Evolutionary conservation across 2,113 vertebrate genomes (phyloP).

Genomic region (Platichthys stellatus): DNA sequence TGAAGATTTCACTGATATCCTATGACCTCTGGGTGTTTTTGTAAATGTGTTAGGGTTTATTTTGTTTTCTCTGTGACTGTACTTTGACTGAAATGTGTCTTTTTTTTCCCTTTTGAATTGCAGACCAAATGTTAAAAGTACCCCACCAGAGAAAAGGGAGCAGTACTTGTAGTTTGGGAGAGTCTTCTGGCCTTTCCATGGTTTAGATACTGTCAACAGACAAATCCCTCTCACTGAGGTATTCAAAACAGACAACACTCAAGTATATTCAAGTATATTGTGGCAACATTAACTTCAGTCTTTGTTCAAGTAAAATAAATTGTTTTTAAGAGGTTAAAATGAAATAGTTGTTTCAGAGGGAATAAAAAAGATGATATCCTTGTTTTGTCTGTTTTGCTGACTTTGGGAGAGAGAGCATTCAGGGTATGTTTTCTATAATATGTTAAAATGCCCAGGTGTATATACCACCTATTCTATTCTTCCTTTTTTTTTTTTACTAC

Average conservation of each 20-base stretch:
- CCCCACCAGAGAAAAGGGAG: constrained; percentile 89
- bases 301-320: constrained; percentile 23
- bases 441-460: constrained; percentile 71
- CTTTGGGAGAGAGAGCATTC: constrained; percentile 72
- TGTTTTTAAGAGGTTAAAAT: constrained; percentile 20
- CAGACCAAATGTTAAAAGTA: constrained; percentile 91
- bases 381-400: constrained; percentile 74
- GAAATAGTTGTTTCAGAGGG: constrained; percentile 29
- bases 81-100: constrained; percentile 83
- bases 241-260: constrained; percentile 69
- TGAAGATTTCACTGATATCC: constrained; percentile 58
- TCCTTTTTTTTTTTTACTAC: constrained; percentile 59
- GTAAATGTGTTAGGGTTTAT: constrained; percentile 57
- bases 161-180: constrained; percentile 88
- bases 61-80: constrained; percentile 66
- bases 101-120: constrained; percentile 88
- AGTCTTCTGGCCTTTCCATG: constrained; percentile 82
- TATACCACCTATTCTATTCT: constrained; percentile 56
- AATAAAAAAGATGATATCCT: constrained; percentile 23
- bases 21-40: constrained; percentile 67
- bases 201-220: constrained; percentile 82
- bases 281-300: constrained; percentile 27
- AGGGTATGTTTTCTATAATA: constrained; percentile 79
- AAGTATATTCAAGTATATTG: constrained; percentile 34
- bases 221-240: constrained; percentile 78